Conservation (phyloP, 2,888 invertebrate species). For the Falcaria lacertinaria region DNA sequence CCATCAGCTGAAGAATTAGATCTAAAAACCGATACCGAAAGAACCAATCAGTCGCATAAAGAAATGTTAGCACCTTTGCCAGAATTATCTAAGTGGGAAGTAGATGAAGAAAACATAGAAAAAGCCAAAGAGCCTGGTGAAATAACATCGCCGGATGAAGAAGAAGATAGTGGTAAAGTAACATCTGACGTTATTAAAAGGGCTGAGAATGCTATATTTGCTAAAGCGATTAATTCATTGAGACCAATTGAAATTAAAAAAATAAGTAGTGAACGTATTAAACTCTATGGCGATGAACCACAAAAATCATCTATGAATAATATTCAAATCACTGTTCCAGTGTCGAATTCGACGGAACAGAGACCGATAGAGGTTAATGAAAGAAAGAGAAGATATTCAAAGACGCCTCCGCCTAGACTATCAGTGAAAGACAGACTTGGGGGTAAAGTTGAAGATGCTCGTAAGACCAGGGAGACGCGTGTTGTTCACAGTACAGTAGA, state of each 20-base stretch:
- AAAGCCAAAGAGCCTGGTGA: constrained; percentile 71
- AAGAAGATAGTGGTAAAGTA: constrained; percentile 83
- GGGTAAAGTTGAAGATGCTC: constrained; percentile 84
- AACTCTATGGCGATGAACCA: constrained; percentile 80
- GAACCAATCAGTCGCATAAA: constrained; percentile 44
- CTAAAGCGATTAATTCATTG: constrained; percentile 91
- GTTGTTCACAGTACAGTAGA: constrained; percentile 78
- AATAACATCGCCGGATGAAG: constrained; percentile 65
- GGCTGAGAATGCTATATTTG: constrained; percentile 95
- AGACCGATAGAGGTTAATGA: constrained; percentile 72
- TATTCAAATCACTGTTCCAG: constrained; percentile 79
- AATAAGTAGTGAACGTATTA: constrained; percentile 84
- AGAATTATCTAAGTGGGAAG: constrained; percentile 94
- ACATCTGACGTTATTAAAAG: constrained; percentile 93
- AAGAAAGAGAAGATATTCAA: constrained; percentile 60
- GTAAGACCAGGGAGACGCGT: constrained; percentile 73
- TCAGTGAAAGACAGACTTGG: constrained; percentile 91
- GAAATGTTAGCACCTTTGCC: constrained; percentile 87
- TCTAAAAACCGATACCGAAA: constrained; percentile 73
- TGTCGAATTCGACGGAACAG: constrained; percentile 54
- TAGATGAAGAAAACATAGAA: constrained; percentile 79
- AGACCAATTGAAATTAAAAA: constrained; percentile 88
- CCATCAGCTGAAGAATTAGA: constrained; percentile 76
- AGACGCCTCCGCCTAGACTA: constrained; percentile 81
- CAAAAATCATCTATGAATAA: constrained; percentile 62